Evolutionary conservation across 2,797 vertebrate genomes (phyloP).

Genomic region (Sebastes reedi): DNA sequence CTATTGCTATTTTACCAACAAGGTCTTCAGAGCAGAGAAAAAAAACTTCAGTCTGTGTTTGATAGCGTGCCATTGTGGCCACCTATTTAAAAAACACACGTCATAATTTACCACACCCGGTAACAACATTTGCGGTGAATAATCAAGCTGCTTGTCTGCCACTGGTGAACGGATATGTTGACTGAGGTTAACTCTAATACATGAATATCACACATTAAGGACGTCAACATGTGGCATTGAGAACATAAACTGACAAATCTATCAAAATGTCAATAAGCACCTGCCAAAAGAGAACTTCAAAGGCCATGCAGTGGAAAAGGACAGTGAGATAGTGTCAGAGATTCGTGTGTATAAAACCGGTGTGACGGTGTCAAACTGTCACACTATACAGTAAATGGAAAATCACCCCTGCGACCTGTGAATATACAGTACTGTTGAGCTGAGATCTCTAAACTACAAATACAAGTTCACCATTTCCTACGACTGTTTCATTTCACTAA

Average conservation of each 20-base stretch:
- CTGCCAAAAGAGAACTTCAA: slow-evolving; percentile 23
- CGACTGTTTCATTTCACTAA: neutral
- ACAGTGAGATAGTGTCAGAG: slow-evolving; percentile 51
- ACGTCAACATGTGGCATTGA: neutral
- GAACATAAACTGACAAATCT: slow-evolving; percentile 14
- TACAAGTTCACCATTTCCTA: neutral
- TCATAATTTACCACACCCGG: neutral
- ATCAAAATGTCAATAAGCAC: slow-evolving; percentile 3
- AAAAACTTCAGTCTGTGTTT: neutral
- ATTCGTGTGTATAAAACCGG: neutral
- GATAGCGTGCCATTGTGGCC: neutral
- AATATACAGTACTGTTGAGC: slow-evolving; percentile 6
- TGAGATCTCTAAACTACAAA: neutral
- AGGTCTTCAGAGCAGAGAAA: neutral
- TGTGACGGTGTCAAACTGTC: neutral
- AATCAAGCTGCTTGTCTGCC: neutral
- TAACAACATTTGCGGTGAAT: neutral
- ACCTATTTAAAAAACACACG: neutral
- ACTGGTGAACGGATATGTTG: neutral
- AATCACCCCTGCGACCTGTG: neutral
- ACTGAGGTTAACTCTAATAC: neutral
- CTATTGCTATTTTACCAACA: neutral
- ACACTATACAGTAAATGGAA: slow-evolving; percentile 8
- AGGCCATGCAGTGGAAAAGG: neutral
- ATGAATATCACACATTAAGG: neutral